Conservation (phyloP, 2,888 invertebrate genomes). For the Carcina quercana region DNA sequence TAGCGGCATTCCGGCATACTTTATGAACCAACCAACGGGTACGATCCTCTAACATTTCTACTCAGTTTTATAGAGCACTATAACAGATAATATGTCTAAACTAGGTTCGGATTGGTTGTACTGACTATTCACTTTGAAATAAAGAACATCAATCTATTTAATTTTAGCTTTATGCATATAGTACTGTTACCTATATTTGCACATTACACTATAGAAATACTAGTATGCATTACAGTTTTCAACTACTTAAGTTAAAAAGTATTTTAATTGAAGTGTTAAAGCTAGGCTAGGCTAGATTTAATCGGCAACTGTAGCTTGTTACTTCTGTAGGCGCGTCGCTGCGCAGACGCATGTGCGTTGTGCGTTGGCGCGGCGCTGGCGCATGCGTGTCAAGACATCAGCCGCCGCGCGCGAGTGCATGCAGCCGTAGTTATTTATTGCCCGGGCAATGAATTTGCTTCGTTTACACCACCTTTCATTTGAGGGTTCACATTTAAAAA, state of each 20-base stretch:
- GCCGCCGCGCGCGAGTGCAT: conserved; percentile 64
- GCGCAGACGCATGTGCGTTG: conserved; percentile 42
- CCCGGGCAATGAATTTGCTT: conserved; percentile 49
- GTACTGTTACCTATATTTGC: too few relatives aligned
- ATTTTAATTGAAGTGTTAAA: too few relatives aligned
- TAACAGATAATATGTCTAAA: too few relatives aligned
- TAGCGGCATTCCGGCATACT: conserved; percentile 10
- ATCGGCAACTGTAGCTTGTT: background rate
- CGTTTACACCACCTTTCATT: conserved; percentile 41
- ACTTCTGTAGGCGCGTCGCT: background rate
- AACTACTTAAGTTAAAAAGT: background rate
- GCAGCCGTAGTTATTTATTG: conserved; percentile 64
- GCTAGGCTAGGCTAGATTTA: too few relatives aligned
- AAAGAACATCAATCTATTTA: too few relatives aligned
- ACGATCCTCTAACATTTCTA: too few relatives aligned
- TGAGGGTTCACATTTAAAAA: conserved; percentile 46
- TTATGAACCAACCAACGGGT: too few relatives aligned
- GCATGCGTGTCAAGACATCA: conserved; percentile 56
- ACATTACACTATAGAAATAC: too few relatives aligned
- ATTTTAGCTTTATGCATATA: too few relatives aligned
- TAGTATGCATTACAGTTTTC: background rate
- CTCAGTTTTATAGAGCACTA: too few relatives aligned
- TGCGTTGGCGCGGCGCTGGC: conserved; percentile 57
- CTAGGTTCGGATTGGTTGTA: too few relatives aligned
- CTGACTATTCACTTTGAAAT: too few relatives aligned